Conservation (phyloP, 2,113 vertebrate genomes). For the Pycnonotus jocosus region DNA sequence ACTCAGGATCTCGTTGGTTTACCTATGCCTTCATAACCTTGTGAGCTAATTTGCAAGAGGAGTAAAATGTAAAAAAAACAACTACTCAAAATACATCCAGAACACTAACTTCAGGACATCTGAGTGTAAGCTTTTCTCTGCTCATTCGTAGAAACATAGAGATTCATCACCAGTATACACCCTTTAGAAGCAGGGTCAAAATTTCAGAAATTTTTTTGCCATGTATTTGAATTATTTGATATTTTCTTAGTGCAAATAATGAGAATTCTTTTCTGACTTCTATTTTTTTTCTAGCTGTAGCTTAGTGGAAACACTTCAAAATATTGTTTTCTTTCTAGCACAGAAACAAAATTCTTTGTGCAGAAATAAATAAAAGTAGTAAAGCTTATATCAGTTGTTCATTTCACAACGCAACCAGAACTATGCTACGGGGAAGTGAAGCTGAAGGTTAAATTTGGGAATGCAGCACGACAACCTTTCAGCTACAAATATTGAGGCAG, state of each 20-base stretch:
- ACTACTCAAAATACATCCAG: background rate
- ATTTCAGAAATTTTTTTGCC: background rate
- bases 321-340: background rate
- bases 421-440: background rate
- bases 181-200: background rate
- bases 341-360: background rate
- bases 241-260: background rate
- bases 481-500: constrained; percentile 31
- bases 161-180: background rate
- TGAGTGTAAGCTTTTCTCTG: background rate
- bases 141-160: background rate
- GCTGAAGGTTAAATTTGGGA: constrained; percentile 43
- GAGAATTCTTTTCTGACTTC: background rate
- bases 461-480: constrained; percentile 31
- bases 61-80: background rate
- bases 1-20: background rate
- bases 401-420: constrained; percentile 47
- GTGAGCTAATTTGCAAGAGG: background rate
- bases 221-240: background rate
- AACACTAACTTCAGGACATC: background rate
- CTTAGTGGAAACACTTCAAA: background rate
- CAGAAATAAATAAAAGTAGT: background rate
- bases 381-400: constrained; percentile 19
- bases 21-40: background rate
- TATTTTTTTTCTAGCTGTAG: background rate